A percentile compares a stretch with the other conserved stretches of the same genome.
phyloP scores from a whole-genome alignment of 2,888 invertebrate genomes.

The Aricia artaxerxes region DNA sequence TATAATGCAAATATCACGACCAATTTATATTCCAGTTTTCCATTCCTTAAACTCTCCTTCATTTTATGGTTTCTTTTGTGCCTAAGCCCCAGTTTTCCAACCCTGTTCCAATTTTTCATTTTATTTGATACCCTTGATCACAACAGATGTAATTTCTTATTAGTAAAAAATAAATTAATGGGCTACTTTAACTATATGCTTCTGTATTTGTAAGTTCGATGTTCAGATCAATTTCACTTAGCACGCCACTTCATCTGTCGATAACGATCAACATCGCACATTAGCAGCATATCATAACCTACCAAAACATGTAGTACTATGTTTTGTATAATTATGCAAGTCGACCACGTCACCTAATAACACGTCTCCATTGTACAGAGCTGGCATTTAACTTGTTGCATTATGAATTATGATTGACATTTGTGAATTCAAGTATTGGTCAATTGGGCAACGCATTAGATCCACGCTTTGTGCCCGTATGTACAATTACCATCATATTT shows the following conservation, averaged over 20 bases:
- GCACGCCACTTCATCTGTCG: background rate
- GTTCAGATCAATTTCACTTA: background rate
- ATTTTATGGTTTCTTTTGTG: no score
- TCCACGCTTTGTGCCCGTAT: constrained; percentile 10
- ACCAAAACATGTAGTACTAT: constrained; percentile 5
- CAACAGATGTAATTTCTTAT: no score
- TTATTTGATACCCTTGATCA: no score
- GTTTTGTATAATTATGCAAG: constrained; percentile 29
- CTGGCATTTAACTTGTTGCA: constrained; percentile 32
- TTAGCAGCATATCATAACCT: background rate
- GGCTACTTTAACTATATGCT: no score
- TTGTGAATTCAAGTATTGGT: constrained; percentile 55
- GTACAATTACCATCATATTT: constrained; percentile 16
- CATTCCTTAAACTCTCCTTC: no score
- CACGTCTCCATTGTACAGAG: constrained; percentile 29
- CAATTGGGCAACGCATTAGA: constrained; percentile 46
- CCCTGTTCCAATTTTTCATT: no score
- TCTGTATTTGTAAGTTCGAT: no score
- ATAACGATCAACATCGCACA: background rate
- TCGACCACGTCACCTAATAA: constrained; percentile 26
- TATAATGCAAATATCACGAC: no score
- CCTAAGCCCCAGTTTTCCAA: no score
- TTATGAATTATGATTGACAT: constrained; percentile 51
- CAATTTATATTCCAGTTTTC: no score
- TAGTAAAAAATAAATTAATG: no score